Evolutionary conservation across 1,140 invertebrate genomes (phyloP).

Genomic region (Calliphora vicina): DNA sequence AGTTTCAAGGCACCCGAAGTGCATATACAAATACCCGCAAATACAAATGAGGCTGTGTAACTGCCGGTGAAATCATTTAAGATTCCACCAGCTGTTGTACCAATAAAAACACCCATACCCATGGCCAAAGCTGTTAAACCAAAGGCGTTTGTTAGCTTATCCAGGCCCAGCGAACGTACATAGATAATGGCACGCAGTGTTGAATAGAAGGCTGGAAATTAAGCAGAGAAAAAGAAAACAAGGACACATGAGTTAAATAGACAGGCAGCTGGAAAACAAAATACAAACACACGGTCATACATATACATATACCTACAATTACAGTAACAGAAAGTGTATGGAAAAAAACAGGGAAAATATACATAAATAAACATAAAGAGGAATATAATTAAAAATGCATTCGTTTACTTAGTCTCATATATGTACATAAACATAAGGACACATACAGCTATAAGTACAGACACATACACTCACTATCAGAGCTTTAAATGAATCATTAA

Average conservation of each 20-base stretch:
- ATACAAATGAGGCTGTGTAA: slow-evolving; percentile 46
- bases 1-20: slow-evolving; percentile 45
- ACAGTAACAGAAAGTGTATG: not conserved
- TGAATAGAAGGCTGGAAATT: slow-evolving; percentile 48
- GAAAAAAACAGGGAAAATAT: not conserved
- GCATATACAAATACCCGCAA: slow-evolving; percentile 52
- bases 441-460: not conserved
- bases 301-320: no score
- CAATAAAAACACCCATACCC: slow-evolving; percentile 53
- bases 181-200: slow-evolving; percentile 55
- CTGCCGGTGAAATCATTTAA: slow-evolving; percentile 39
- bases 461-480: not conserved
- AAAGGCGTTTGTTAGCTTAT: slow-evolving; percentile 58
- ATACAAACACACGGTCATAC: no score
- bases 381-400: slow-evolving; percentile 33
- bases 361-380: slow-evolving; percentile 29
- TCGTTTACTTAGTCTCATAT: slow-evolving; percentile 17
- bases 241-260: no score
- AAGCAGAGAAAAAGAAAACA: not conserved
- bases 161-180: slow-evolving; percentile 52
- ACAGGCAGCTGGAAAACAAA: not conserved
- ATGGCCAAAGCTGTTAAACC: slow-evolving; percentile 54
- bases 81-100: slow-evolving; percentile 49
- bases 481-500: no score
- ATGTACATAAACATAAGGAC: not conserved